Evolutionary conservation across 2,113 vertebrate genomes (phyloP).

Genomic region (Xyrauchen texanus): DNA sequence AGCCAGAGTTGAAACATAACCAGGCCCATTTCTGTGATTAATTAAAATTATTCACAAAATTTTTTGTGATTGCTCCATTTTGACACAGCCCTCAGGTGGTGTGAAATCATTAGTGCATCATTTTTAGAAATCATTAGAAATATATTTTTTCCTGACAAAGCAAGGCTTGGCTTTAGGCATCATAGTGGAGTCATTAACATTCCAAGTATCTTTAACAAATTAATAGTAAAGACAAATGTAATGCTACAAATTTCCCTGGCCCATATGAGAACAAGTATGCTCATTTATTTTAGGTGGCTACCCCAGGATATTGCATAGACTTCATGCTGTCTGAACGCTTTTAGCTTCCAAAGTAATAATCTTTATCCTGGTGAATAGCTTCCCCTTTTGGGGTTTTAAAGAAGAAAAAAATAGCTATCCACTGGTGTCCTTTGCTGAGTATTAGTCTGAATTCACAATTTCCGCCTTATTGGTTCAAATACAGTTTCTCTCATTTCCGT

Average conservation of each 20-base stretch:
- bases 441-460: slow-evolving; percentile 24
- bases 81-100: slow-evolving; percentile 3
- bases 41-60: slow-evolving; percentile 35
- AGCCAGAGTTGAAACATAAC: background rate
- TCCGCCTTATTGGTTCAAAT: slow-evolving; percentile 20
- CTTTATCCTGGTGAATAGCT: slow-evolving; percentile 6
- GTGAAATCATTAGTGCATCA: slow-evolving; percentile 24
- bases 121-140: no score
- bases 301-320: background rate
- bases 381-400: background rate
- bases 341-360: slow-evolving; percentile 22
- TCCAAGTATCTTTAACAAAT: slow-evolving; percentile 33
- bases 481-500: slow-evolving; percentile 25
- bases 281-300: slow-evolving; percentile 18
- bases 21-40: slow-evolving; percentile 34
- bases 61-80: slow-evolving; percentile 33
- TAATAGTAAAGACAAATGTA: background rate
- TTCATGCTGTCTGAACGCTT: background rate
- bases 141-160: background rate
- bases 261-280: background rate
- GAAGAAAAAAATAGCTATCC: background rate
- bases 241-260: background rate
- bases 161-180: background rate
- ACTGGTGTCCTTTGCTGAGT: slow-evolving; percentile 14
- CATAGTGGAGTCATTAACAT: slow-evolving; percentile 8